These are phyloP conservation scores for Magallana gigas DNA, from an alignment of 1,140 invertebrate genomes.

Conservation along the genomic window DNA sequence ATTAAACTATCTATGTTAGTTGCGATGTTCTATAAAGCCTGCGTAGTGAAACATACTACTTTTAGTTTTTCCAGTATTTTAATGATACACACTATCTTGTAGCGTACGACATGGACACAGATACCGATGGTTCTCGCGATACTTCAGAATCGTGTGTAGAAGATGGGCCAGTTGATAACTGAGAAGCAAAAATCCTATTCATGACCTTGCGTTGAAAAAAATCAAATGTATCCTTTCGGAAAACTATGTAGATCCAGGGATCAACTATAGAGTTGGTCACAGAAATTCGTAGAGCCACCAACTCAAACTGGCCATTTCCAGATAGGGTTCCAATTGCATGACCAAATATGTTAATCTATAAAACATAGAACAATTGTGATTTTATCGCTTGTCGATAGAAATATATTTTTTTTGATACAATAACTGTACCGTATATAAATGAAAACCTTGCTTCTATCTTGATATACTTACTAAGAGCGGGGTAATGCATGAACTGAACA, in stretches of 20 bases:
- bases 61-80: too few species aligned
- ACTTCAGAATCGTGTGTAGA: too few species aligned
- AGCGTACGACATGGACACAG: too few species aligned
- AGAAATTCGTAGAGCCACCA: background rate
- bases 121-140: too few species aligned
- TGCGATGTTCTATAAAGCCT: too few species aligned
- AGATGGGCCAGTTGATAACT: too few species aligned
- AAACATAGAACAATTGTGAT: background rate
- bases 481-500: background rate
- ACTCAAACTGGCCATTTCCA: slow-evolving; percentile 11
- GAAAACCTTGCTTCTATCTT: too few species aligned
- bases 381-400: background rate
- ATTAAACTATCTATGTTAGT: too few species aligned
- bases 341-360: slow-evolving; percentile 23
- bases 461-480: slow-evolving; percentile 22
- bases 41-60: too few species aligned
- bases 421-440: too few species aligned
- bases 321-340: background rate
- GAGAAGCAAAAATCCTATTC: background rate
- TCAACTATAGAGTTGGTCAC: slow-evolving; percentile 23
- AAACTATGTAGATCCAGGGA: slow-evolving; percentile 42
- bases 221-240: slow-evolving; percentile 22
- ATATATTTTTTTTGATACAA: background rate
- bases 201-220: background rate
- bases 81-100: too few species aligned